Base-by-base conservation (phyloP, 2,888 invertebrate genomes). In the Proisotoma minuta region DNA sequence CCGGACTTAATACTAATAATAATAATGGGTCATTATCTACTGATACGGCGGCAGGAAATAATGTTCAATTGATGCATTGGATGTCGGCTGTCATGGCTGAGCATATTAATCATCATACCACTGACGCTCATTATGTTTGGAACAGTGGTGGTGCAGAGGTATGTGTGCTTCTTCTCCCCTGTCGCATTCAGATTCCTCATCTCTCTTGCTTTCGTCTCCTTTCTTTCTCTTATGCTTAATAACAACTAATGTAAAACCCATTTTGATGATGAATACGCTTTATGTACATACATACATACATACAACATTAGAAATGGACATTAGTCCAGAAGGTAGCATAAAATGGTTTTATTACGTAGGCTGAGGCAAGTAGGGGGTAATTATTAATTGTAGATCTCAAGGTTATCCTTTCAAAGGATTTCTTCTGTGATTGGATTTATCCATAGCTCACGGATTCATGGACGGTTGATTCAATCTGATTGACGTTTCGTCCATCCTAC, bases 1-100 rank as follows among this genome's bases (percentile, higher is more conserved):
- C 53, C 59, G 65, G 61, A 51, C 54, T 56, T 22, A 56, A 53
- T 51, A 56, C 64, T 54, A 63, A 61, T 54, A 59, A 47, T 70
- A 60, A 59, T 60, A 50, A 62, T 57, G 65, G 58, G 49, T 57
- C 63, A 57, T 48, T 61, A 53, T 47, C 62, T 47, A 47, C 43
- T 27, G 40, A 52, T 47, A 20, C n/a, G 8, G 10, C 53, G 18
- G 10, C 27, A 53, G 59, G 66, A 60, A 69, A 66, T 61, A 70
- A 70, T 68, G 68, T 66, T 59, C 67, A 69, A 62, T 84, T 92
- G 77, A 92, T 92, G 77, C 93, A 93, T 82, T 93, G 93, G 93
- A 92, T 93, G 91, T 91, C 92, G 77, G 68, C 69, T 63, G 92
- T 93, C 76, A 93, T 93, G 93, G 92, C 93, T 64, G 93, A 93